Evolutionary conservation across 2,888 invertebrate species (phyloP), one percentile per base, ranked within the genome.

Genomic region (Nomada ferruginata): DNA sequence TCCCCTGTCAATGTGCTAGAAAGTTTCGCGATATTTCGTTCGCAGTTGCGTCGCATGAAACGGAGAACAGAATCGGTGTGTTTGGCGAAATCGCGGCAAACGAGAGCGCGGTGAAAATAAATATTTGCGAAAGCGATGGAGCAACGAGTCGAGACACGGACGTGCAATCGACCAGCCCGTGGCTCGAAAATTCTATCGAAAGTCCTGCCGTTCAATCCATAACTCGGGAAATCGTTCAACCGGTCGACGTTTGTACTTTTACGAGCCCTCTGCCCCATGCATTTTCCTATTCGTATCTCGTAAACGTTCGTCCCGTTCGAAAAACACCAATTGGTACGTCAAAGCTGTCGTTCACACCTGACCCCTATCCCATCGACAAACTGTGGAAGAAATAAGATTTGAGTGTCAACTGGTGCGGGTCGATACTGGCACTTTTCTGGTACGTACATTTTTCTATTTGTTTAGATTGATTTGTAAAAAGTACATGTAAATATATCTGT

Each of bases 91-190:
- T 69, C 69, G 57, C 23, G 26, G 68, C 68, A 13, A 36, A 57
- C n/a, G 55, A 44, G 44, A n/a, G 42, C 55, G 55, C 15, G 69
- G 29, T 0, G 52, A 53, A 57, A 50, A 55, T 78, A 71, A 79
- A 79, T 71, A 70, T 71, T 78, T 71, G 65, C 15, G 79, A 60
- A 69, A 79, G 64, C 63, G 70, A 79, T 60, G 66, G 60, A 50
- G 61, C 42, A 52, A 47, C 68, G 69, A 26, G 20, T 13, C 7
- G 26, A 20, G 29, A 15, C 63, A 60, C 20, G 57, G 64, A 11
- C 44, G 57, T 20, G n/a, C 53, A 15, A 70, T 71, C 44, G 61
- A 47, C 60, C 42, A 73, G 13, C 11, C 42, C 23, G 57, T 47
- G 15, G 63, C 50, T 18, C 50, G n/a, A 23, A 72, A 79, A 79